Evolutionary conservation across 2,113 vertebrate genomes (phyloP).

Genomic region (Vicugna pacos): DNA sequence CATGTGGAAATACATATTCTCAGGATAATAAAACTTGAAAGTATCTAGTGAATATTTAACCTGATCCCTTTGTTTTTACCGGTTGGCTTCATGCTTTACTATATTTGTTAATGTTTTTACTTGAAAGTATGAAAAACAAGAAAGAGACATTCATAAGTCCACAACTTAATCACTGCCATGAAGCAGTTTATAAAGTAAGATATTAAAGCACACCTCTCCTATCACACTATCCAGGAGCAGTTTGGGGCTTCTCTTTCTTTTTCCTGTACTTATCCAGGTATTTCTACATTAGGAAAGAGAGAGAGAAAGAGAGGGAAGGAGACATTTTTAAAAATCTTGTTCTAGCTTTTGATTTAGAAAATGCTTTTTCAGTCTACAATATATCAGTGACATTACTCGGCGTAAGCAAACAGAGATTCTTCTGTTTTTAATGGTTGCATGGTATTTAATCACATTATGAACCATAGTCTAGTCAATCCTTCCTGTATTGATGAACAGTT

Average conservation of each 20-base stretch:
- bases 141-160: neutral
- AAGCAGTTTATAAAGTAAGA: neutral
- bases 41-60: neutral
- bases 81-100: neutral
- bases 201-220: neutral
- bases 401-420: neutral
- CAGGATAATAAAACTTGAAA: slow-evolving; percentile 13
- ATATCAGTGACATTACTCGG: neutral
- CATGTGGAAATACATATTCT: neutral
- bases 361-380: neutral
- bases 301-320: neutral
- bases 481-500: neutral
- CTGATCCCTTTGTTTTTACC: neutral
- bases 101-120: slow-evolving; percentile 8
- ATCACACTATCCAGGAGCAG: neutral
- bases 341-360: slow-evolving; percentile 2
- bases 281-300: neutral
- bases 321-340: neutral
- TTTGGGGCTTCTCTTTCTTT: neutral
- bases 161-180: neutral
- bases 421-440: neutral
- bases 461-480: neutral
- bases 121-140: neutral
- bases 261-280: neutral
- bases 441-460: neutral